phyloP scores from a whole-genome alignment of 1,140 invertebrate species.

The Tetragonula clypearis region DNA sequence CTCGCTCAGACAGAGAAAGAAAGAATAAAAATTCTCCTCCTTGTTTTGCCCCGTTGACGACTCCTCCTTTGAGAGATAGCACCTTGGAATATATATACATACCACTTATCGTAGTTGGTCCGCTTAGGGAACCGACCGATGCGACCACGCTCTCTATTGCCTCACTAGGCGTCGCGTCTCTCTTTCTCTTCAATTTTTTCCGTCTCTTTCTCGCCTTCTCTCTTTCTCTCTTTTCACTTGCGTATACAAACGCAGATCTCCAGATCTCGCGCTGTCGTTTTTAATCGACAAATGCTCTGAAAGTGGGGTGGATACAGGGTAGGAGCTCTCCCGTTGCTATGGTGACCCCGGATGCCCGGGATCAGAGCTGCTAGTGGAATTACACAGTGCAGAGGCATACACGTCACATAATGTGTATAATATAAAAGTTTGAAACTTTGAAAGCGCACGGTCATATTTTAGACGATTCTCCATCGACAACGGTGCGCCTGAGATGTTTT shows the following conservation, averaged over 20 bases:
- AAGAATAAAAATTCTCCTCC: not conserved
- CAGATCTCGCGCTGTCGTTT: slow-evolving; percentile 20
- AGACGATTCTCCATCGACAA: slow-evolving; percentile 1
- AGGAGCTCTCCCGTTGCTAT: slow-evolving; percentile 75
- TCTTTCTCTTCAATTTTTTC: too few species aligned
- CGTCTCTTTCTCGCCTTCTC: not conserved
- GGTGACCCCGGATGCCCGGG: slow-evolving; percentile 79
- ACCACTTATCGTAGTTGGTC: slow-evolving; percentile 20
- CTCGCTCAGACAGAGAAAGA: slow-evolving; percentile 45
- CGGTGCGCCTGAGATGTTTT: not conserved
- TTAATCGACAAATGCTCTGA: slow-evolving; percentile 33
- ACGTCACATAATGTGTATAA: slow-evolving; percentile 56
- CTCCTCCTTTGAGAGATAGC: slow-evolving; percentile 8
- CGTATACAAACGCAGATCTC: not conserved
- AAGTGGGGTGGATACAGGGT: slow-evolving; percentile 65
- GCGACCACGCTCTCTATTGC: slow-evolving; percentile 4
- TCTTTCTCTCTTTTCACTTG: not conserved
- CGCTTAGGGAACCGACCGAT: slow-evolving; percentile 38
- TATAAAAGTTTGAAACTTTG: slow-evolving; percentile 17
- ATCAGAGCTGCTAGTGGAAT: slow-evolving; percentile 68
- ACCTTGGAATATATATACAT: not conserved
- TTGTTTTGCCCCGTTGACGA: slow-evolving; percentile 10
- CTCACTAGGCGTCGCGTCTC: not conserved
- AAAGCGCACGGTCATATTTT: slow-evolving; percentile 42
- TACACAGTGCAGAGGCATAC: slow-evolving; percentile 28